Conservation (phyloP, 1,140 invertebrate species). For the Drosophila bifasciata region DNA sequence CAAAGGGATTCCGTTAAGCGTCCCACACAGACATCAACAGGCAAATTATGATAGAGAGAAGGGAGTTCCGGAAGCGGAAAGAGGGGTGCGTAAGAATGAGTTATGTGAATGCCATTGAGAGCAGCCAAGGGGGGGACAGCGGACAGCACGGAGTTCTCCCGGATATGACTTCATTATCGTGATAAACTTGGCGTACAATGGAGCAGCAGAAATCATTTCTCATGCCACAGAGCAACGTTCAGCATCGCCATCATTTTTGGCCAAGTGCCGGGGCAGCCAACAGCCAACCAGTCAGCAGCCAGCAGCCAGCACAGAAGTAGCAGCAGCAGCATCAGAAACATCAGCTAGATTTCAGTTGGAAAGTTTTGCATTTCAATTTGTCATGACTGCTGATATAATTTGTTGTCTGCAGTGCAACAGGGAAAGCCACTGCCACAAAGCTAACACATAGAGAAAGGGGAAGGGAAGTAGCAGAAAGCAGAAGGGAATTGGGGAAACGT, state of each 20-base stretch:
- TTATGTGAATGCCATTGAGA: conserved; percentile 65
- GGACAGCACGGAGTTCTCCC: conserved; percentile 1
- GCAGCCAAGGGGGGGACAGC: conserved; percentile 18
- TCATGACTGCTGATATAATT: conserved; percentile 26
- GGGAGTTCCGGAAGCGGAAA: conserved; percentile 13
- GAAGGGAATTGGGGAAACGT: too few species aligned
- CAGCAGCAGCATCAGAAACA: too few species aligned
- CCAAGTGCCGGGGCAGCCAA: conserved; percentile 11
- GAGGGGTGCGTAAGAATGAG: conserved; percentile 40
- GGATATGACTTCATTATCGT: conserved; percentile 76
- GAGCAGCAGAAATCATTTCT: conserved; percentile 38
- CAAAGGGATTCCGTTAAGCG: conserved; percentile 48
- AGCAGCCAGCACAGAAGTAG: too few species aligned
- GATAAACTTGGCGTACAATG: conserved; percentile 68
- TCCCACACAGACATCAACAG: conserved; percentile 63
- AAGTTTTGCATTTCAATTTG: conserved; percentile 51
- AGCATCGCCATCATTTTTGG: conserved; percentile 22
- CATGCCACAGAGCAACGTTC: conserved; percentile 28
- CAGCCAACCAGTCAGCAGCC: too few species aligned
- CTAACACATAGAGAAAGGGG: conserved; percentile 3
- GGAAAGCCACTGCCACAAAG: conserved; percentile 26
- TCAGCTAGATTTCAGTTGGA: conserved; percentile 13
- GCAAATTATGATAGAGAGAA: conserved; percentile 68
- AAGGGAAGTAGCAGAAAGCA: too few species aligned
- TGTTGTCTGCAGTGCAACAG: conserved; percentile 26